Evolutionary conservation across 2,888 invertebrate species (phyloP).

Genomic region (Aphidoletes aphidimyza): DNA sequence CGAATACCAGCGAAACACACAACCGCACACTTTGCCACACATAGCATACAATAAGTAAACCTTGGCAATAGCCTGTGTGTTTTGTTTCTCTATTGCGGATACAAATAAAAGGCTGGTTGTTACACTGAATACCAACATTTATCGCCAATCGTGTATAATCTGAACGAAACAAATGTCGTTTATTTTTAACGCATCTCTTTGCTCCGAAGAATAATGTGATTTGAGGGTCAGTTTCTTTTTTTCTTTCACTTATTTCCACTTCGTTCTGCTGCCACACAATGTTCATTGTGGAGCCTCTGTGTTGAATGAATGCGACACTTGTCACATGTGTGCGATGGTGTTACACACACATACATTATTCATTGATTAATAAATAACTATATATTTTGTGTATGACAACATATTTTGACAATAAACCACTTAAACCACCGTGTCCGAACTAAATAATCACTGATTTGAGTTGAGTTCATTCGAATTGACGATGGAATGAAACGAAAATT

Average conservation of each 20-base stretch:
- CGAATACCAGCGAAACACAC: not conserved
- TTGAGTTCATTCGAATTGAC: no score
- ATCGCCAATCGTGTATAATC: no score
- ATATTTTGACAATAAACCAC: not conserved
- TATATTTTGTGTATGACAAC: not conserved
- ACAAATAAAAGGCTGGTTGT: not conserved
- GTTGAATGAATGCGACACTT: not conserved
- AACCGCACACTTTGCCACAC: no score
- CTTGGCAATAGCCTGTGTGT: not conserved
- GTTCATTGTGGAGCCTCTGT: no score
- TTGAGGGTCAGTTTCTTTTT: no score
- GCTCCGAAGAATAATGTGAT: no score
- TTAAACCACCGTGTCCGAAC: not conserved
- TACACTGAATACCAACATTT: no score
- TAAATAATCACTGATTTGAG: not conserved
- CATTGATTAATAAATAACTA: not conserved
- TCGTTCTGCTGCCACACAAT: no score
- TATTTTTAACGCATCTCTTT: not conserved
- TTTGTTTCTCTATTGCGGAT: not conserved
- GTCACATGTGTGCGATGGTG: not conserved
- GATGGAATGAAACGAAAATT: no score
- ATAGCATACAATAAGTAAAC: not conserved
- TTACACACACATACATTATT: not conserved
- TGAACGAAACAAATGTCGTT: not conserved
- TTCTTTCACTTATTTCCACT: no score